Conservation (phyloP, 1,140 invertebrate species). For the Amphibalanus amphitrite region DNA sequence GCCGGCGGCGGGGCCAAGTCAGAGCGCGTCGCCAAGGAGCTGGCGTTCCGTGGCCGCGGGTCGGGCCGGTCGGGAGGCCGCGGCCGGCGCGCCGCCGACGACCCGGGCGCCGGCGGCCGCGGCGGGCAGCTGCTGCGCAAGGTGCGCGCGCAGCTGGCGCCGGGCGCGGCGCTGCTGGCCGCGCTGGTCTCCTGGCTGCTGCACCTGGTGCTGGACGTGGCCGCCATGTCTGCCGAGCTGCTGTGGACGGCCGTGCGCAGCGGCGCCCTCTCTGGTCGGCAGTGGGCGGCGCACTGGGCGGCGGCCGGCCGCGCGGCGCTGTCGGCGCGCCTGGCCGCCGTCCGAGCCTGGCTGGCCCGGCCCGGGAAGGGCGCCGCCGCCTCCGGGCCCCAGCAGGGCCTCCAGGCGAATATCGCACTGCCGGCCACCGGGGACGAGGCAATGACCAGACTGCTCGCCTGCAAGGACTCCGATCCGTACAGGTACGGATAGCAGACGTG, state of each 20-base stretch:
- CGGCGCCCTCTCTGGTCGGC: too few species aligned
- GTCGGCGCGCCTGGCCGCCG: not conserved
- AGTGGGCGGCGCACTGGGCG: too few species aligned
- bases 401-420: constrained; percentile 60
- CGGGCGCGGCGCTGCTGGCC: not conserved
- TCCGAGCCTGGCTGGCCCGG: not conserved
- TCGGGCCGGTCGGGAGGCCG: too few species aligned
- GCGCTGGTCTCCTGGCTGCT: not conserved
- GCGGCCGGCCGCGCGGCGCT: not conserved
- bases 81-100: too few species aligned
- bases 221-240: not conserved
- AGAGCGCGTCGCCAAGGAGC: not conserved
- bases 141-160: not conserved
- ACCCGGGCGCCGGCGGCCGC: not conserved
- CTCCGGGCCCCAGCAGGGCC: constrained; percentile 8
- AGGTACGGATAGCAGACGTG: not conserved
- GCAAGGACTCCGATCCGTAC: constrained; percentile 88
- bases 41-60: not conserved
- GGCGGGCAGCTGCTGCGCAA: not conserved
- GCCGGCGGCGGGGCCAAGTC: not conserved
- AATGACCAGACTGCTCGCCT: constrained; percentile 74
- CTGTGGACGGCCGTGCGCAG: not conserved
- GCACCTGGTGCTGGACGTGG: constrained; percentile 3
- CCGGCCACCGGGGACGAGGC: constrained; percentile 82
- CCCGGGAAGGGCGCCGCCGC: too few species aligned